Conservation (phyloP, 2,113 vertebrate species). For the Leptobrachium leishanense region DNA sequence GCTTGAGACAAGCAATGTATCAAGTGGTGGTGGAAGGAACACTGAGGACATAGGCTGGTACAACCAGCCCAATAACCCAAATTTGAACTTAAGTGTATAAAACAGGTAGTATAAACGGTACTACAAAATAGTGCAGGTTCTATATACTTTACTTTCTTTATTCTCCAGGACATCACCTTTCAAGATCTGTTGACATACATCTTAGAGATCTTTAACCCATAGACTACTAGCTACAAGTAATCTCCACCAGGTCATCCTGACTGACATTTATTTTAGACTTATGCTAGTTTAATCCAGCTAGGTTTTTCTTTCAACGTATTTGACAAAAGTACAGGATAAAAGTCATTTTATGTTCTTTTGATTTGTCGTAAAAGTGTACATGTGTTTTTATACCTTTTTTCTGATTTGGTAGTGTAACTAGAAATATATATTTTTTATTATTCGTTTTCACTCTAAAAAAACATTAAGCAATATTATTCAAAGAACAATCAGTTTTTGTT, state of each 20-base stretch:
- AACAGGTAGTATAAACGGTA: too few relatives aligned
- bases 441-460: neutral
- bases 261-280: neutral
- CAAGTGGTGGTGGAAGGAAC: too few relatives aligned
- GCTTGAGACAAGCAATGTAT: too few relatives aligned
- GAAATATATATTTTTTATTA: neutral
- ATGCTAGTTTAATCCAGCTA: neutral
- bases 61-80: too few relatives aligned
- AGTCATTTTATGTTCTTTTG: neutral
- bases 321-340: conserved; percentile 8
- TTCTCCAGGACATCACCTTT: too few relatives aligned
- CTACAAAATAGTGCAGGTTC: too few relatives aligned
- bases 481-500: conserved; percentile 2
- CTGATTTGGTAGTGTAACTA: neutral
- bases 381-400: neutral
- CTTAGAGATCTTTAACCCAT: too few relatives aligned
- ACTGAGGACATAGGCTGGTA: too few relatives aligned
- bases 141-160: too few relatives aligned
- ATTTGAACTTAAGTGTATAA: too few relatives aligned
- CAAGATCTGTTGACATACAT: too few relatives aligned
- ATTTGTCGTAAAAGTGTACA: neutral
- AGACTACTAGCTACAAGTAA: neutral
- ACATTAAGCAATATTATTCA: conserved; percentile 21
- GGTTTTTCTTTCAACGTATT: conserved; percentile 5
- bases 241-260: neutral